Evolutionary conservation across 2,113 vertebrate genomes (phyloP), one percentile per base, ranked within the genome.

Genomic region (Chiloscyllium plagiosum): DNA sequence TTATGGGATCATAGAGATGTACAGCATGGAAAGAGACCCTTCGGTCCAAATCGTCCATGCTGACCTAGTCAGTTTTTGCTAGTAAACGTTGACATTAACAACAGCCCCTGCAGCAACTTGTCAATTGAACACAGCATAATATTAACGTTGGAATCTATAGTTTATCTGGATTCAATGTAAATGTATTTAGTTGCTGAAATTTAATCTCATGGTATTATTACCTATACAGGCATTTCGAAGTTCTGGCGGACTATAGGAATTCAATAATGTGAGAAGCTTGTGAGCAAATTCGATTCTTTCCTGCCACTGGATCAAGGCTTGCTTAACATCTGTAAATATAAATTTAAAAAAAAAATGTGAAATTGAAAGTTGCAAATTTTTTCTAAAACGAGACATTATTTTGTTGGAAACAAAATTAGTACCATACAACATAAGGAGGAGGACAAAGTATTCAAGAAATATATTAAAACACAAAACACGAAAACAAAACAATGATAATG

Each of bases 251-350:
- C 99, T 99, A 96, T 99, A 99, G 86, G 99, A 99, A 98, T 99
- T 99, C n/a, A 99, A 98, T 96, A 99, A 98, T n/a, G 99, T 99
- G 97, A 99, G 97, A 96, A 99, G 98, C 97, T 99, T 99, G 97
- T 99, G 99, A 96, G 99, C 99, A 96, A 99, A 99, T 98, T 99
- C 99, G 96, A 99, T 99, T 97, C 99, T 98, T 96, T 99, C 99
- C 97, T 99, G 99, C 99, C 99, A 99, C 97, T 99, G 99, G 97
- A 99, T 99, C 97, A 99, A 98, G 96, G 99, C 99, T 98, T 99
- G 99, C 96, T 99, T 99, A 97, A 99, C 99, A 97, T 99, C 99
- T 99, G 97, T 83, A 97, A 97, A 97, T 22, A 96, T 24, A 97
- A 97, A 96, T 96, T 42, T 96, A 89, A 72, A 96, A 89, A 96